Conservation (phyloP, 2,797 vertebrate genomes). For the Pseudochirops cupreus region DNA sequence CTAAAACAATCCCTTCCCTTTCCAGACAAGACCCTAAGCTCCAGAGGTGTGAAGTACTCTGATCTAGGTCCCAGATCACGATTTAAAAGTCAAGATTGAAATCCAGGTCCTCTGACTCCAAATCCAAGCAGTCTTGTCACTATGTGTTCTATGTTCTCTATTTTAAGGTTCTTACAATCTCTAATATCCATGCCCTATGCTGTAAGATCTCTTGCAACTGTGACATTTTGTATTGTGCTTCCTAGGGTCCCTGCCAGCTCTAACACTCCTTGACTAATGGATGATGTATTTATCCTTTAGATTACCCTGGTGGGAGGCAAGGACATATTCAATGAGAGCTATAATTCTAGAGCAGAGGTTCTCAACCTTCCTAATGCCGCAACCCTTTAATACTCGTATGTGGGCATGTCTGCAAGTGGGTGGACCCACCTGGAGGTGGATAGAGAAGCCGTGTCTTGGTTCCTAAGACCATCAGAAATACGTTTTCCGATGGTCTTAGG, state of each 20-base stretch:
- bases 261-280: neutral
- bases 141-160: neutral
- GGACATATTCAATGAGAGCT: neutral
- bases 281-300: neutral
- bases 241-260: neutral
- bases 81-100: neutral
- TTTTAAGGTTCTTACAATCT: neutral
- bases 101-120: neutral
- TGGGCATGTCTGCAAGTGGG: no score
- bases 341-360: neutral
- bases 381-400: no score
- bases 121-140: neutral
- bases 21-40: neutral
- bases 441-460: no score
- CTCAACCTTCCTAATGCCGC: no score
- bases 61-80: neutral
- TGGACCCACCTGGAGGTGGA: no score
- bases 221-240: conserved; percentile 2
- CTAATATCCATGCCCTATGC: neutral
- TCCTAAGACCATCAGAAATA: no score
- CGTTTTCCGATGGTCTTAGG: no score
- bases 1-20: neutral
- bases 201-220: neutral
- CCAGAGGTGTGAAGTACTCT: neutral
- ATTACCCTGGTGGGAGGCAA: neutral